These are phyloP conservation scores for Ursus arctos DNA, from an alignment of 2,113 vertebrate species.

Conservation along the genomic window DNA sequence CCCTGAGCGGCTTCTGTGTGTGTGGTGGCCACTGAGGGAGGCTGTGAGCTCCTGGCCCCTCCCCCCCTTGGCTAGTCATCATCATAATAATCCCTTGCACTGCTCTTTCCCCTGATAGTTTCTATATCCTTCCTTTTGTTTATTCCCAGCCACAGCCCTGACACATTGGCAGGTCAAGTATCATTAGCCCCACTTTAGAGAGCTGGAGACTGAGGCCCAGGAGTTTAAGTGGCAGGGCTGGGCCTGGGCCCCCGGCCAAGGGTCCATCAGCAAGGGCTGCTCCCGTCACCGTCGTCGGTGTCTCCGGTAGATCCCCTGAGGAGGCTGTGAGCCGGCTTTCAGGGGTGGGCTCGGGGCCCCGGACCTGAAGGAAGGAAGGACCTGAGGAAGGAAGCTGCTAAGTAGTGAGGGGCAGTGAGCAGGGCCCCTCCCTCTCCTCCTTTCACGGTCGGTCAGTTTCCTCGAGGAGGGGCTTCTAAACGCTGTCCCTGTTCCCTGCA, in stretches of 20 bases:
- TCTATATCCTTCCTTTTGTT: background rate
- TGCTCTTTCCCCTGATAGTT: background rate
- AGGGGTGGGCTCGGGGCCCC: background rate
- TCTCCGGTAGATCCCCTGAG: background rate
- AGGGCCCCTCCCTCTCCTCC: background rate
- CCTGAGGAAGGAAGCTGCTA: background rate
- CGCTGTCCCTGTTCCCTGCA: background rate
- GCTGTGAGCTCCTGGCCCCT: fast-evolving
- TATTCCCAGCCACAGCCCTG: background rate
- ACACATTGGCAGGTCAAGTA: background rate
- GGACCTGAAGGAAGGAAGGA: too few relatives aligned
- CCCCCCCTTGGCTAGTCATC: background rate
- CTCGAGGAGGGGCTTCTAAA: background rate
- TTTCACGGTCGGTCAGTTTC: background rate
- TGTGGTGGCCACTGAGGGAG: fast-evolving
- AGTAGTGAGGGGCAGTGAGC: fast-evolving
- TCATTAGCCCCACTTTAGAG: background rate
- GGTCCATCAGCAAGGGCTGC: background rate
- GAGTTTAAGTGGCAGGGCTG: background rate
- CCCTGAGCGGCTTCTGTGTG: background rate
- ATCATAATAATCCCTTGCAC: too few relatives aligned
- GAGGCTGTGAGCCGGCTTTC: background rate
- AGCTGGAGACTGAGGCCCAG: background rate
- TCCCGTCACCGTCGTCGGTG: fast-evolving
- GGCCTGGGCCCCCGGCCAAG: background rate